Conservation (phyloP, 92 coral and sea anemone species). For the Phenganax subtilis region DNA sequence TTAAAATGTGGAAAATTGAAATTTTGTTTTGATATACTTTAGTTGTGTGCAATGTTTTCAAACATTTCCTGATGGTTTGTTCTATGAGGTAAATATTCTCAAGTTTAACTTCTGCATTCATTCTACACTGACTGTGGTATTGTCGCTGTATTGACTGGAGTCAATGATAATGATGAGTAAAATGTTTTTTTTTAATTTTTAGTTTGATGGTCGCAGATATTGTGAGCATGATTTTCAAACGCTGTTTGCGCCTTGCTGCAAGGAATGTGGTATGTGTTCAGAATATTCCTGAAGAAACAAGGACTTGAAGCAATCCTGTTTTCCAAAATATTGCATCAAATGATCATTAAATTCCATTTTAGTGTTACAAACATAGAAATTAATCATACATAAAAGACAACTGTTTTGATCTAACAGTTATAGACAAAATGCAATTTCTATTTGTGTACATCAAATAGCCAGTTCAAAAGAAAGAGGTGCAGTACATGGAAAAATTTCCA, state of each 20-base stretch:
- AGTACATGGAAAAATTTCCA: too few relatives aligned
- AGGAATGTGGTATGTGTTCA: constrained; percentile 84
- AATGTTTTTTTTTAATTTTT: constrained; percentile 28
- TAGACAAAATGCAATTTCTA: too few relatives aligned
- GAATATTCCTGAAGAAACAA: background rate
- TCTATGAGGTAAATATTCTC: constrained; percentile 69
- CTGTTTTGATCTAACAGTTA: background rate
- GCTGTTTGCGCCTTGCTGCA: constrained; percentile 97
- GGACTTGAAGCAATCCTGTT: background rate
- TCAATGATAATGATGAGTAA: background rate
- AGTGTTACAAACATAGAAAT: too few relatives aligned
- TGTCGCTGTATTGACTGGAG: background rate
- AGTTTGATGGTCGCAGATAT: constrained; percentile 94
- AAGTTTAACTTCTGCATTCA: background rate
- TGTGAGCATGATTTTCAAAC: constrained; percentile 99
- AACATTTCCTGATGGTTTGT: constrained; percentile 91
- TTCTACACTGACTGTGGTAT: background rate
- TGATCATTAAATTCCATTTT: too few relatives aligned
- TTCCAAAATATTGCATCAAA: too few relatives aligned
- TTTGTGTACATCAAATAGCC: too few relatives aligned
- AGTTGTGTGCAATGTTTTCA: constrained; percentile 98
- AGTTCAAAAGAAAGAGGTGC: too few relatives aligned
- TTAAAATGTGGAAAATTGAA: background rate
- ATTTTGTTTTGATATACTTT: background rate
- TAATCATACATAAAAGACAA: background rate